Conservation (phyloP, 64 coral and sea anemone genomes). For the Acropora yongei region DNA sequence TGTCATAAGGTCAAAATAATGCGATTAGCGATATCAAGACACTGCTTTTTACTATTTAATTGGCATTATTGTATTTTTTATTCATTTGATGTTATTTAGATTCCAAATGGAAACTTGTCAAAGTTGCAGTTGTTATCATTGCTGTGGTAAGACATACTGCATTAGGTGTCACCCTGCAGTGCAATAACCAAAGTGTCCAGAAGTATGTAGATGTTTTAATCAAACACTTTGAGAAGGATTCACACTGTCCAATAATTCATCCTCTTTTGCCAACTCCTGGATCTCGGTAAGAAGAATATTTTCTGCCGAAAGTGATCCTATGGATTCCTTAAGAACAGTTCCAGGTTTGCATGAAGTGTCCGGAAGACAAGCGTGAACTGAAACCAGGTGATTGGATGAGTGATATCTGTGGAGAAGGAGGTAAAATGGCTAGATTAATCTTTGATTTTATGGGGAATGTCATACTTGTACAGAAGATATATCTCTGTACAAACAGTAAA, state of each 20-base stretch:
- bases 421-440: conserved; percentile 42
- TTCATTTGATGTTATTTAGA: too few relatives aligned
- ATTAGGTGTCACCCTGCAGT: background rate
- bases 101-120: too few relatives aligned
- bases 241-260: background rate
- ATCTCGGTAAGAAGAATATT: background rate
- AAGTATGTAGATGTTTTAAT: conserved; percentile 1
- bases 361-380: background rate
- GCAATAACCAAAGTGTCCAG: background rate
- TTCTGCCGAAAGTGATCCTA: background rate
- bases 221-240: conserved; percentile 21
- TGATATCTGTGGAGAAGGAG: background rate
- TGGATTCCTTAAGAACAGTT: conserved; percentile 46
- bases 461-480: conserved; percentile 63
- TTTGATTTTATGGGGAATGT: conserved; percentile 61
- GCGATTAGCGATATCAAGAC: too few relatives aligned
- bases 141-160: background rate
- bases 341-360: background rate
- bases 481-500: conserved; percentile 44
- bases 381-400: background rate
- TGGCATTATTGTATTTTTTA: too few relatives aligned
- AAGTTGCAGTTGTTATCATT: background rate
- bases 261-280: conserved; percentile 8
- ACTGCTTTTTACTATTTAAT: too few relatives aligned
- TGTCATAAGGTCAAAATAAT: too few relatives aligned